Evolutionary conservation across 2,113 vertebrate genomes (phyloP).

Genomic region (Eulemur macaco): DNA sequence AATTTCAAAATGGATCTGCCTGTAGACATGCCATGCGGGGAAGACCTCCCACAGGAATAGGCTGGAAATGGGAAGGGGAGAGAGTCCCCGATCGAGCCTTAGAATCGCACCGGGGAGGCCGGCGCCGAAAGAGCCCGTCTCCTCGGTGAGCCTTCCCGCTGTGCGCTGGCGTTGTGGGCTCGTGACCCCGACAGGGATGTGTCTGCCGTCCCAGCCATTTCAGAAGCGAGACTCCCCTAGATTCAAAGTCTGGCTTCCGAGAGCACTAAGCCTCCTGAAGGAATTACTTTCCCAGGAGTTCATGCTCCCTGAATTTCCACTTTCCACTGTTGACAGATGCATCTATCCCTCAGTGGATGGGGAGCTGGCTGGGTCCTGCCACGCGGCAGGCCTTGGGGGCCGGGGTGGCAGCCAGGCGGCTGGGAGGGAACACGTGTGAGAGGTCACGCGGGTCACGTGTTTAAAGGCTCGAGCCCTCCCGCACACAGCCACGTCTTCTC

Average conservation of each 20-base stretch:
- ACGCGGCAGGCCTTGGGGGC: no score
- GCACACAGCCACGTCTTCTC: fast-evolving
- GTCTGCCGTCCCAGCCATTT: not conserved
- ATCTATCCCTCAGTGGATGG: not conserved
- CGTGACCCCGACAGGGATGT: not conserved
- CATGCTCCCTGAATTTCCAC: fast-evolving
- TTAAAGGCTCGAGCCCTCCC: not conserved
- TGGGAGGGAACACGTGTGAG: fast-evolving
- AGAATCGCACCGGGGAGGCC: fast-evolving
- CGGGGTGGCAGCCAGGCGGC: fast-evolving
- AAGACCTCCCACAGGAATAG: fast-evolving
- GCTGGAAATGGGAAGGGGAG: no score
- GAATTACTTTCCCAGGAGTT: not conserved
- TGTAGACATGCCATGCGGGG: fast-evolving
- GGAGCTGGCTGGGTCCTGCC: fast-evolving
- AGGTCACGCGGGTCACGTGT: no score
- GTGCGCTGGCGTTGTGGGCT: fast-evolving
- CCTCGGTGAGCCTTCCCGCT: not conserved
- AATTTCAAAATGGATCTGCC: not conserved
- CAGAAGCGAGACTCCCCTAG: not conserved
- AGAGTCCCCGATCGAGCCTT: fast-evolving
- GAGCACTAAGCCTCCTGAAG: fast-evolving
- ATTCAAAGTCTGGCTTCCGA: not conserved
- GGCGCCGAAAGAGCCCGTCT: not conserved
- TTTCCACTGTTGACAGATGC: not conserved